Evolutionary conservation across 1,140 invertebrate genomes (phyloP).

Genomic region (Drosophila funebris): DNA sequence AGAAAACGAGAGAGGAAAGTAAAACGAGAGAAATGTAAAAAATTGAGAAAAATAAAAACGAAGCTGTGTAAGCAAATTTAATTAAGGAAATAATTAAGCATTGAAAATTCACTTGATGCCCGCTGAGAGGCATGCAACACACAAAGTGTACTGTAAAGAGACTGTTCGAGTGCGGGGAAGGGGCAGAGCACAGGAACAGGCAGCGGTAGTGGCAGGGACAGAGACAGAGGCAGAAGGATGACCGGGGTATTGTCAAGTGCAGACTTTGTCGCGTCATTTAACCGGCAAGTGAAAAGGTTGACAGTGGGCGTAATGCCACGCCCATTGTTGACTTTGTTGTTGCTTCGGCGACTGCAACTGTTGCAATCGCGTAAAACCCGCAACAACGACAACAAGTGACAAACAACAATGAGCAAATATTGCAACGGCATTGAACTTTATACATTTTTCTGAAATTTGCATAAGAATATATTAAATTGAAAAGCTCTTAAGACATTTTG

Average conservation of each 20-base stretch:
- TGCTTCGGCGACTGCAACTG: slow-evolving; percentile 8
- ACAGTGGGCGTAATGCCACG: slow-evolving; percentile 23
- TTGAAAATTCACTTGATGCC: slow-evolving; percentile 71
- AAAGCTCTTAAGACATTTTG: too few relatives aligned
- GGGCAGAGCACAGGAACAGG: not conserved
- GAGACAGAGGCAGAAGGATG: not conserved
- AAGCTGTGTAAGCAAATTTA: slow-evolving; percentile 61
- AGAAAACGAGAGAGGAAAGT: not conserved
- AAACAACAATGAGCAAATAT: not conserved
- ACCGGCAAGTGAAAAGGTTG: slow-evolving; percentile 41
- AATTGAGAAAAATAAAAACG: slow-evolving; percentile 17
- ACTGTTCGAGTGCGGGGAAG: not conserved
- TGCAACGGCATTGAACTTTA: not conserved
- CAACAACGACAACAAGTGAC: slow-evolving; percentile 1
- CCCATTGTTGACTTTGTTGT: slow-evolving; percentile 32
- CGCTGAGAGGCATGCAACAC: slow-evolving; percentile 35
- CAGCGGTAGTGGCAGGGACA: not conserved
- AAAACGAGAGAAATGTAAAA: slow-evolving; percentile 1
- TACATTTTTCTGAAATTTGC: not conserved
- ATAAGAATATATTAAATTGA: not conserved
- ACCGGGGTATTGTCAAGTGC: slow-evolving; percentile 12
- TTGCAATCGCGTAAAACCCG: not conserved
- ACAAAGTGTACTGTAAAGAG: slow-evolving; percentile 14
- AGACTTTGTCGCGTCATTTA: slow-evolving; percentile 33
- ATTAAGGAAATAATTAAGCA: slow-evolving; percentile 82